Evolutionary conservation across 2,888 invertebrate species (phyloP).

Genomic region (Lithosia quadra): DNA sequence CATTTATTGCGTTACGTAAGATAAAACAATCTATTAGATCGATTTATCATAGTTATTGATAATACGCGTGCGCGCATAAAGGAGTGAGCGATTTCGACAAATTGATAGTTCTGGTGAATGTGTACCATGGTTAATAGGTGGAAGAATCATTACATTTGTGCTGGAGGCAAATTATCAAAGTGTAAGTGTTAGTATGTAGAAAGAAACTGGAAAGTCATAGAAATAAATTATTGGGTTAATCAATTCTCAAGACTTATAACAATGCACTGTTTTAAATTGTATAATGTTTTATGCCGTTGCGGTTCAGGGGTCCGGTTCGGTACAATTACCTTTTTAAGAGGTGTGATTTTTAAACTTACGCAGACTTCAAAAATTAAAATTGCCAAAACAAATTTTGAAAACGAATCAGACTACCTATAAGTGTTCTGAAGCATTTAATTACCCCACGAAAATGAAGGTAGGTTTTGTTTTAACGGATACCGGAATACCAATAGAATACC

Average conservation of each 20-base stretch:
- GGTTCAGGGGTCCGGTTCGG: too few species aligned
- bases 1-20: conserved; percentile 47
- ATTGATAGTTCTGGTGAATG: conserved; percentile 38
- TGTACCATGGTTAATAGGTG: conserved; percentile 31
- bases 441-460: too few species aligned
- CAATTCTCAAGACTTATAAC: background rate
- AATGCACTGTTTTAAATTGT: conserved; percentile 4
- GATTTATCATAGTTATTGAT: conserved; percentile 49
- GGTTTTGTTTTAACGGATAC: too few species aligned
- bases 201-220: conserved; percentile 10
- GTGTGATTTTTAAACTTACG: too few species aligned
- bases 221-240: conserved; percentile 6
- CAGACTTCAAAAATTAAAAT: too few species aligned
- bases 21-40: conserved; percentile 40
- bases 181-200: conserved; percentile 7
- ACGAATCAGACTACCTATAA: too few species aligned
- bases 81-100: conserved; percentile 41
- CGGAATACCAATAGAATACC: too few species aligned
- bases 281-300: background rate
- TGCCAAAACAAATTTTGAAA: too few species aligned
- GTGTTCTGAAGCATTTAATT: too few species aligned
- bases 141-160: conserved; percentile 12
- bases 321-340: too few species aligned
- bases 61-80: conserved; percentile 27
- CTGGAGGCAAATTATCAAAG: conserved; percentile 16